These are phyloP conservation scores for Leptothorax acervorum DNA, from an alignment of 2,888 invertebrate species.

Conservation along the genomic window DNA sequence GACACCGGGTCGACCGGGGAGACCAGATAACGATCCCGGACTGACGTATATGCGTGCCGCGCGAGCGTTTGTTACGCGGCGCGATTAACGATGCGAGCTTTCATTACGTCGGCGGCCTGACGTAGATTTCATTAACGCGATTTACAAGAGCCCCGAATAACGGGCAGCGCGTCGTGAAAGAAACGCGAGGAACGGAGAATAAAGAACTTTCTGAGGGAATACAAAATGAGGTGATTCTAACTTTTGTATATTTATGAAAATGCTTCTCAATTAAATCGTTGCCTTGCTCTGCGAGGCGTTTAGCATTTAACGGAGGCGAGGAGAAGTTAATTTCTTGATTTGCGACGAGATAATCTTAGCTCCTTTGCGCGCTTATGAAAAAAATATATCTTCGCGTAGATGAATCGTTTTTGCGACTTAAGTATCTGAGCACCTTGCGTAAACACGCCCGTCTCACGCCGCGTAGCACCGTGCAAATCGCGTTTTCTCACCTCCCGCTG, in stretches of 20 bases:
- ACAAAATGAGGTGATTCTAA: conserved; percentile 11
- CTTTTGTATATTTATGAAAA: conserved; percentile 25
- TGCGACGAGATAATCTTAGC: background rate
- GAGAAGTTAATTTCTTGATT: background rate
- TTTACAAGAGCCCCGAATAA: conserved; percentile 73
- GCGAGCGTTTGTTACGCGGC: conserved; percentile 80
- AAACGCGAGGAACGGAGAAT: background rate
- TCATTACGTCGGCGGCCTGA: conserved; percentile 58
- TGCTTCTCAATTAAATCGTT: background rate
- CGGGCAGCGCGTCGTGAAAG: background rate
- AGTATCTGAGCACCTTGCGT: background rate
- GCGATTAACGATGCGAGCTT: conserved; percentile 67
- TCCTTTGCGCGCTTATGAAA: background rate
- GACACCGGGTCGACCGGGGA: conserved; percentile 78
- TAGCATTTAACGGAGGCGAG: background rate
- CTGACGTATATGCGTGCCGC: conserved; percentile 81
- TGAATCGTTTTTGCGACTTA: conserved; percentile 10
- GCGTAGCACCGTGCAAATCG: conserved; percentile 21
- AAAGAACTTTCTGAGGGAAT: background rate
- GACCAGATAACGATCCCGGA: conserved; percentile 81
- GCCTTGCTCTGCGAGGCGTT: background rate
- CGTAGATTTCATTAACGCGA: conserved; percentile 81
- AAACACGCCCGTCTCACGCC: background rate
- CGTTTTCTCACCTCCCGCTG: conserved; percentile 37
- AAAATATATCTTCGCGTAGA: background rate